Percentiles rank a stretch among this genome's conserved stretches.
phyloP scores from a whole-genome alignment of 2,888 invertebrate genomes.

The Agrilus mali region DNA sequence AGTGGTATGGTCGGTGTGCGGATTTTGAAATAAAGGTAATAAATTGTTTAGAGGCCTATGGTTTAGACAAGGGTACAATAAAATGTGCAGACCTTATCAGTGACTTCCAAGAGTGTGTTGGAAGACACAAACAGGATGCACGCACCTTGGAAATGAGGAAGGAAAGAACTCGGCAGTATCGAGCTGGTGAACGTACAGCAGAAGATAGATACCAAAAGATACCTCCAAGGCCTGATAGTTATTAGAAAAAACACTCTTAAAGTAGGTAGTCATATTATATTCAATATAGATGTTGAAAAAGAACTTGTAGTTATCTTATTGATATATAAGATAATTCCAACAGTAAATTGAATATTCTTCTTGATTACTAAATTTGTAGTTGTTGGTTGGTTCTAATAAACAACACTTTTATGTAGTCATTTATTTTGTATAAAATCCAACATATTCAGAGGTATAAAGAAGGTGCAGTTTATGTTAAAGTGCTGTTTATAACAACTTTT shows the following conservation, averaged over 20 bases:
- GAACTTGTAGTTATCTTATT: not conserved
- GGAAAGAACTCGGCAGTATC: slow-evolving; percentile 49
- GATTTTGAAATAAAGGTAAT: slow-evolving; percentile 55
- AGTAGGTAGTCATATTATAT: not conserved
- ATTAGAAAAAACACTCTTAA: slow-evolving; percentile 27
- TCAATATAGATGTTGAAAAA: not conserved
- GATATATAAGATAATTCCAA: not conserved
- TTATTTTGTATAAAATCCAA: slow-evolving; percentile 25
- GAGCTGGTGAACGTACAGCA: slow-evolving; percentile 41
- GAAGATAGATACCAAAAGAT: slow-evolving; percentile 39
- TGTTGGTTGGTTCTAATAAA: not conserved
- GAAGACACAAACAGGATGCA: slow-evolving; percentile 43
- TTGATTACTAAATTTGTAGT: not conserved
- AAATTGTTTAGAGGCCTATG: slow-evolving; percentile 74
- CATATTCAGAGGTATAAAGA: slow-evolving; percentile 21
- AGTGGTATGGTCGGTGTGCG: slow-evolving; percentile 51
- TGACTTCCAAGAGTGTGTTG: slow-evolving; percentile 61
- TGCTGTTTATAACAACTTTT: slow-evolving; percentile 19
- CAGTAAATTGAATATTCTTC: too few species aligned
- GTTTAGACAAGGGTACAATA: slow-evolving; percentile 46
- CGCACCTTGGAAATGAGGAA: slow-evolving; percentile 48
- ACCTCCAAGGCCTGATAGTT: slow-evolving; percentile 46
- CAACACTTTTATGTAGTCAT: slow-evolving; percentile 5
- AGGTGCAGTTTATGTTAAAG: slow-evolving; percentile 27
- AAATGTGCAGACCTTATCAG: slow-evolving; percentile 50